Percentiles rank a stretch among this genome's conserved stretches.
Conservation (phyloP, 2,113 vertebrate species). For the Callospermophilus lateralis region DNA sequence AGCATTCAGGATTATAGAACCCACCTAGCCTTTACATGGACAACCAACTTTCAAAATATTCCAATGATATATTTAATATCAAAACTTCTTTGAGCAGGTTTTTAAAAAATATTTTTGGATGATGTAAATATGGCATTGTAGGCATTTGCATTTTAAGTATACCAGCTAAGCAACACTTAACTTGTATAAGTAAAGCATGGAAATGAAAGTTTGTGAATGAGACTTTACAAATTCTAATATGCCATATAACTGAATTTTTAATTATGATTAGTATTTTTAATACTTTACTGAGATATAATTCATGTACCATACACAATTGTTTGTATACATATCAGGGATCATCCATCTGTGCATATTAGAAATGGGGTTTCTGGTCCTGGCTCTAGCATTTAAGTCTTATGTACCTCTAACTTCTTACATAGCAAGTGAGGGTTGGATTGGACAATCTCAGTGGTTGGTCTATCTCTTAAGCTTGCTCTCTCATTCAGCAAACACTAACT, state of each 20-base stretch:
- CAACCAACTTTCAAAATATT: slow-evolving; percentile 23
- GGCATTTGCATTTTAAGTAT: slow-evolving; percentile 35
- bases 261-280: background rate
- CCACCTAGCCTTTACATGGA: background rate
- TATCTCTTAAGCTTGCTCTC: background rate
- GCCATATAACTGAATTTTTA: slow-evolving; percentile 25
- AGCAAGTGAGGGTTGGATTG: background rate
- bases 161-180: background rate
- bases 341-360: background rate
- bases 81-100: background rate
- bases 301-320: background rate
- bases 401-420: background rate
- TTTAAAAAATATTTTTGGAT: background rate
- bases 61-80: background rate
- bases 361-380: background rate
- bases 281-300: slow-evolving; percentile 51
- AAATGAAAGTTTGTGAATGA: slow-evolving; percentile 48
- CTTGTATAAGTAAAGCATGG: background rate
- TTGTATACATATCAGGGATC: background rate
- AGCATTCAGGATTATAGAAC: slow-evolving; percentile 8
- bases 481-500: background rate
- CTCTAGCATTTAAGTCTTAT: background rate
- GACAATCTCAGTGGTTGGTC: background rate
- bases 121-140: slow-evolving; percentile 2
- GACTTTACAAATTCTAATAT: slow-evolving; percentile 5